A percentile compares a stretch with the other conserved stretches of the same genome.
Conservation (phyloP, 2,113 vertebrate species). For the Ascaphus truei region DNA sequence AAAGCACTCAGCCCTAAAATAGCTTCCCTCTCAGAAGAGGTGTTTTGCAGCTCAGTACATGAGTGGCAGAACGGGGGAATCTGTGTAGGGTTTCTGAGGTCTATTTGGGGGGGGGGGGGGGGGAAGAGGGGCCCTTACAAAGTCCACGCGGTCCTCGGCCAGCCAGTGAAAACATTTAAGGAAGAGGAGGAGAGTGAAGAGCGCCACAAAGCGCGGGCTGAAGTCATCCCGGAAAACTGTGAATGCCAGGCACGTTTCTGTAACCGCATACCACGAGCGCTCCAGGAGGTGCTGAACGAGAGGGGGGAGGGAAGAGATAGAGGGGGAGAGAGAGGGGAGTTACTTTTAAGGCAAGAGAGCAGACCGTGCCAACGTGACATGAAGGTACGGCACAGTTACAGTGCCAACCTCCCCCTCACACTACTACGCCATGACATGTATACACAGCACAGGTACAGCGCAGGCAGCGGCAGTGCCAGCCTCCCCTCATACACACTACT, state of each 20-base stretch:
- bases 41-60: no score
- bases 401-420: not conserved
- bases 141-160: slow-evolving; percentile 93
- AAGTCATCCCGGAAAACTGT: slow-evolving; percentile 97
- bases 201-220: slow-evolving; percentile 93
- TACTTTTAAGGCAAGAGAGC: not conserved
- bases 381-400: not conserved
- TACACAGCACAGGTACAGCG: not conserved
- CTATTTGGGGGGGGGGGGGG: no score
- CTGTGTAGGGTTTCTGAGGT: no score
- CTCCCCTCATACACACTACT: not conserved
- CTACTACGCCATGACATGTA: no score
- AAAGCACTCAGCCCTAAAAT: no score
- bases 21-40: no score
- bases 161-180: slow-evolving; percentile 98
- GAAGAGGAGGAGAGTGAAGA: slow-evolving; percentile 95
- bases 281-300: slow-evolving; percentile 84
- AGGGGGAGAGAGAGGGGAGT: not conserved
- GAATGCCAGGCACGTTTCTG: slow-evolving; percentile 95
- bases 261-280: slow-evolving; percentile 95
- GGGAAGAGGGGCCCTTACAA: no score
- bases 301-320: not conserved
- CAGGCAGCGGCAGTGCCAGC: not conserved
- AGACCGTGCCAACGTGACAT: no score
- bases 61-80: no score